Evolutionary conservation across 2,888 invertebrate genomes (phyloP).

Genomic region (Meta bourneti): DNA sequence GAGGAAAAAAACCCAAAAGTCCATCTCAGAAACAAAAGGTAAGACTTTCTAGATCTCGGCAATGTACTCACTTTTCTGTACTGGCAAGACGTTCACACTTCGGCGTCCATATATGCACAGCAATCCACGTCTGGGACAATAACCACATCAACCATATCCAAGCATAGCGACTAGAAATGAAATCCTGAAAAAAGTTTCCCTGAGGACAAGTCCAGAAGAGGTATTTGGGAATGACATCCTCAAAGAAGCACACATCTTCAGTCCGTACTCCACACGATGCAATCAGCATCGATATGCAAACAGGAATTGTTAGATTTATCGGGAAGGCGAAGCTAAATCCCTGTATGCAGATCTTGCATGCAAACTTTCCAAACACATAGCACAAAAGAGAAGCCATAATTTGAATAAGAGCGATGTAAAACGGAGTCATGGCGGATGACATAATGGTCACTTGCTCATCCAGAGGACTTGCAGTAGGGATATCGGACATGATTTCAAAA

Average conservation of each 20-base stretch:
- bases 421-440: conserved; percentile 76
- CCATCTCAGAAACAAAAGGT: no score
- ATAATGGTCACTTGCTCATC: conserved; percentile 62
- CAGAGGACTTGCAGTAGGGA: conserved; percentile 68
- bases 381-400: conserved; percentile 80
- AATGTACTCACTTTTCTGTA: conserved; percentile 88
- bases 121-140: conserved; percentile 97
- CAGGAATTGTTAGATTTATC: conserved; percentile 81
- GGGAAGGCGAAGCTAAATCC: conserved; percentile 82
- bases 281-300: conserved; percentile 79
- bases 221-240: conserved; percentile 76
- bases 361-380: conserved; percentile 82
- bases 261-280: conserved; percentile 79
- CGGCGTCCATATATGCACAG: conserved; percentile 98
- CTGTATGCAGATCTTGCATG: conserved; percentile 83
- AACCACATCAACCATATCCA: conserved; percentile 97
- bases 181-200: conserved; percentile 90
- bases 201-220: conserved; percentile 91
- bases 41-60: no score
- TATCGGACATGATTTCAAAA: conserved; percentile 53
- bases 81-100: conserved; percentile 97
- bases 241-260: conserved; percentile 78
- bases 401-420: conserved; percentile 80
- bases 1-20: no score
- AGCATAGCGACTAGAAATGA: conserved; percentile 91